phyloP scores from a whole-genome alignment of 2,113 vertebrate species.

The Atlantisia rogersi region DNA sequence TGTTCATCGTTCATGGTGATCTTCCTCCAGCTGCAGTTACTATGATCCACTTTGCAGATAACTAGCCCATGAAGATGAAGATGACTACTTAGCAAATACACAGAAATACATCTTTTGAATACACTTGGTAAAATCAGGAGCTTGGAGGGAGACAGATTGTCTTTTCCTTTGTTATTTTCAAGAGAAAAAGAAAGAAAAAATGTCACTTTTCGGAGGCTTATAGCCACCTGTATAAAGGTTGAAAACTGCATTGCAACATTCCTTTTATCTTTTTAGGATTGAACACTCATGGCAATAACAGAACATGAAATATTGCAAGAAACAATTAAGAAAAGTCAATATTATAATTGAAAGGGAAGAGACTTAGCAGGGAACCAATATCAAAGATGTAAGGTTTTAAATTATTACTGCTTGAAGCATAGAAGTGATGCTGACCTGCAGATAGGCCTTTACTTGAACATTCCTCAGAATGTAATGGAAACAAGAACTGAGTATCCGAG shows the following conservation, averaged over 20 bases:
- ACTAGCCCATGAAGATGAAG: background rate
- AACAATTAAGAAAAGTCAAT: slow-evolving; percentile 26
- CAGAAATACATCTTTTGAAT: background rate
- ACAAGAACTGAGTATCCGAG: slow-evolving; percentile 46
- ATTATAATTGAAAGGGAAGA: slow-evolving; percentile 59
- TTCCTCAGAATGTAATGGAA: slow-evolving; percentile 44
- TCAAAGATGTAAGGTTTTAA: slow-evolving; percentile 32
- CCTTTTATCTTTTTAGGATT: slow-evolving; percentile 15
- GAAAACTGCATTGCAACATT: background rate
- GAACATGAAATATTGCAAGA: background rate
- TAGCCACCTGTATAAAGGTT: background rate
- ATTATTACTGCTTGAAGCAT: slow-evolving; percentile 50
- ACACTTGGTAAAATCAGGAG: background rate
- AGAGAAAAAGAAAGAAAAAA: background rate
- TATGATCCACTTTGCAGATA: background rate
- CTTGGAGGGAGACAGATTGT: background rate
- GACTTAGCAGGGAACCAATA: background rate
- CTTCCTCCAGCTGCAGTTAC: background rate
- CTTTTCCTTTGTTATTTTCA: background rate
- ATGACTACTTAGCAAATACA: background rate
- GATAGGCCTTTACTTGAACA: slow-evolving; percentile 12
- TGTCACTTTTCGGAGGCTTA: background rate
- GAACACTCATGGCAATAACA: background rate
- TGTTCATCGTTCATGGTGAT: background rate
- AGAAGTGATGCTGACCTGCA: slow-evolving; percentile 25